Evolutionary conservation across 2,113 vertebrate species (phyloP), one percentile per base, ranked within the genome.

Genomic region (Melanerpes aurifrons): DNA sequence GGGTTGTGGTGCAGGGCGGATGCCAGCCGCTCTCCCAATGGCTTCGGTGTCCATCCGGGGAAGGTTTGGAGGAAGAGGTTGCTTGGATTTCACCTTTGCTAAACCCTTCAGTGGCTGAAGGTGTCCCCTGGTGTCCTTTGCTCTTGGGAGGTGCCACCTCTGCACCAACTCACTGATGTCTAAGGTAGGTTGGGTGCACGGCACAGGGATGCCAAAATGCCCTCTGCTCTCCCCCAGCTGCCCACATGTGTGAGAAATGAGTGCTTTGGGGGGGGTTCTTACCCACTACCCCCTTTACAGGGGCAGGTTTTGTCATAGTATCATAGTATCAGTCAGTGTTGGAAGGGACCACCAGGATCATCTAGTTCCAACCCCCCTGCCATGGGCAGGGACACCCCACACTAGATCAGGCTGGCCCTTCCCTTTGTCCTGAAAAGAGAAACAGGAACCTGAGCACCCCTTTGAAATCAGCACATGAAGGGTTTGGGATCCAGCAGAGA

Each of bases 101-200:
- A 15, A 84, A 25, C 8, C 37, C 2, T 11, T 10, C 3, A 0
- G 0, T 4, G 72, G 1, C 9, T 2, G 35, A 73, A 24, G 57
- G 3, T 10, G 50, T 26, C 37, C 72, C 47, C 4, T 0, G 2
- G 5, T 4, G 29, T 29, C 63, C 31, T 40, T 26, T 16, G 22
- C 25, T 47, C 28, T 48, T 10, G 37, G 72, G 50, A 13, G 59
- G 15, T 24, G 54, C 16, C 78, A 64, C 31, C 26, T 45, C 43
- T 0, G 0, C 2, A 2, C 10, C 29, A 29, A n/a, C 16, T 47
- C 5, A 0, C 24, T 10, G 62, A 4, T 28, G 62, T 7, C 87
- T 21, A 18, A 15, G 68, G 63, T 21, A 45, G 29, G 43, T 6
- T 5, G n/a, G 58, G 68, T 1, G 4, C 8, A 0, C 2, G 50